These are phyloP conservation scores for Brachyptera putata DNA, from an alignment of 2,888 invertebrate genomes.

Conservation along the genomic window DNA sequence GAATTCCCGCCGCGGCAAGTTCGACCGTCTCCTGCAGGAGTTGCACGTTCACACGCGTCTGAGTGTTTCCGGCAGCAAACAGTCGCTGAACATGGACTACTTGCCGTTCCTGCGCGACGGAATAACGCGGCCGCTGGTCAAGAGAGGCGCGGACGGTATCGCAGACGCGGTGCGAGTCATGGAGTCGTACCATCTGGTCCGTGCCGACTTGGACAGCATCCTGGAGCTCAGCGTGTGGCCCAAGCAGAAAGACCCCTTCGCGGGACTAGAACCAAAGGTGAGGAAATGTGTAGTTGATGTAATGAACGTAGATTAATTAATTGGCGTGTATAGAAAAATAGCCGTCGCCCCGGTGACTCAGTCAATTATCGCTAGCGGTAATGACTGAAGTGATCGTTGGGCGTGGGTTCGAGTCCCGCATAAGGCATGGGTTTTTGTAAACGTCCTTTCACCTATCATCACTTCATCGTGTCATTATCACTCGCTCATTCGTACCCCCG, in stretches of 20 bases:
- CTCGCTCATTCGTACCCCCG: too few relatives aligned
- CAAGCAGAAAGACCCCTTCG: conserved; percentile 68
- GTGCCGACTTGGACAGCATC: conserved; percentile 89
- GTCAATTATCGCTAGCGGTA: too few relatives aligned
- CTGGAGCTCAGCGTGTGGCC: conserved; percentile 85
- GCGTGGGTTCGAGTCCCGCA: too few relatives aligned
- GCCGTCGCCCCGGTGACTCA: too few relatives aligned
- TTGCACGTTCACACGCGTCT: conserved; percentile 81
- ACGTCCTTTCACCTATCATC: too few relatives aligned
- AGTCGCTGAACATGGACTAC: conserved; percentile 85
- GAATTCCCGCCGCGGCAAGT: conserved; percentile 80
- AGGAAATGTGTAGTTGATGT: conserved; percentile 5
- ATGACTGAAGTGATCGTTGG: too few relatives aligned
- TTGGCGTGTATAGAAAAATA: too few relatives aligned
- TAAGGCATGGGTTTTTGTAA: too few relatives aligned
- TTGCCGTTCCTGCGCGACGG: conserved; percentile 69
- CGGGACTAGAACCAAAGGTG: conserved; percentile 69
- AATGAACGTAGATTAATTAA: too few relatives aligned
- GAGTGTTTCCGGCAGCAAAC: conserved; percentile 73
- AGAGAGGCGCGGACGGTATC: conserved; percentile 67
- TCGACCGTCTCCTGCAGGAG: conserved; percentile 75
- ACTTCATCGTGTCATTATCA: too few relatives aligned
- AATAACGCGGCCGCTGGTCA: conserved; percentile 71
- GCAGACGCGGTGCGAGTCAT: conserved; percentile 65
- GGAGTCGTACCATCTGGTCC: conserved; percentile 77